phyloP scores from a whole-genome alignment of 2,113 vertebrate genomes.

The Xenopus borealis region DNA sequence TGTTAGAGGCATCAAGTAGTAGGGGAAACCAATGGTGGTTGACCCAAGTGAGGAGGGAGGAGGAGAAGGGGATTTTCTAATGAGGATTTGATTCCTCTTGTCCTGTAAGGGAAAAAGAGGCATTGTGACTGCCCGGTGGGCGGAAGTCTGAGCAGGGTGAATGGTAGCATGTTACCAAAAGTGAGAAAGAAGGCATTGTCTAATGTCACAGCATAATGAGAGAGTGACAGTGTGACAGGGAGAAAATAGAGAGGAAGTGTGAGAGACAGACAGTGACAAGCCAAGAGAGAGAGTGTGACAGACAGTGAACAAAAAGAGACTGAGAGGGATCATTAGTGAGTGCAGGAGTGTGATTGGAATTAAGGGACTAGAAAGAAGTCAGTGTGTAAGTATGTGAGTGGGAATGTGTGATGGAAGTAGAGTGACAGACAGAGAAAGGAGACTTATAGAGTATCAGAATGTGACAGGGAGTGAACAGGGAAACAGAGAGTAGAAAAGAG shows the following conservation, averaged over 20 bases:
- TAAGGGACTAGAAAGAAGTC: background rate
- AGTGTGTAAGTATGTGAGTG: background rate
- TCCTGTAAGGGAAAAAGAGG: constrained; percentile 29
- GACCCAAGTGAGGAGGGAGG: background rate
- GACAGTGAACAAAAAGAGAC: background rate
- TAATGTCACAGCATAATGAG: constrained; percentile 14
- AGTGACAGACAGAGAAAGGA: background rate
- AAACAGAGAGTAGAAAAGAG: background rate
- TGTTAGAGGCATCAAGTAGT: background rate
- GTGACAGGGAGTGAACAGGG: background rate
- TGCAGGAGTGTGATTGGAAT: background rate
- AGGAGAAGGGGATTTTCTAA: constrained; percentile 5
- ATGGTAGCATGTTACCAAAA: constrained; percentile 42
- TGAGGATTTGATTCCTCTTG: constrained; percentile 37
- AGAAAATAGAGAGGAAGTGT: constrained; percentile 4
- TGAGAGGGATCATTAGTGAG: background rate
- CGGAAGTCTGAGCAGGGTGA: constrained; percentile 42
- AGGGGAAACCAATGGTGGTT: background rate
- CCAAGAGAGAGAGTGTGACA: constrained; percentile 1
- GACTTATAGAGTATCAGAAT: background rate
- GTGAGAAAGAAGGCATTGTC: constrained; percentile 42
- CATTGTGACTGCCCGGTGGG: constrained; percentile 43
- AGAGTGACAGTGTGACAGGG: constrained; percentile 19
- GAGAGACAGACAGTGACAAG: background rate
- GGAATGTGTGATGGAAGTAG: background rate